phyloP scores from a whole-genome alignment of 2,113 vertebrate genomes.

The Pelobates fuscus region DNA sequence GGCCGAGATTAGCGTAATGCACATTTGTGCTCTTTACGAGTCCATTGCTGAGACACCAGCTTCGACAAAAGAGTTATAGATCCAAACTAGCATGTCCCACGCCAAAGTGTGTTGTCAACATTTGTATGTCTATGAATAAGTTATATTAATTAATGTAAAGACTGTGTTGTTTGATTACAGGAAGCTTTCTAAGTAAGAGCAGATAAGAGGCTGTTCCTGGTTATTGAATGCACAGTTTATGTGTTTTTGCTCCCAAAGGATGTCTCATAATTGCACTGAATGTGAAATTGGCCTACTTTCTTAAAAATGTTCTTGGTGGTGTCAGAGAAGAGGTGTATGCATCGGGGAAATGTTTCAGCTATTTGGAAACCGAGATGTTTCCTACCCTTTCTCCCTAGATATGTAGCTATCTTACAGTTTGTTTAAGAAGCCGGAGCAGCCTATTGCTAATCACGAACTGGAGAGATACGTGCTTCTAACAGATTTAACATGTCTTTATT shows the following conservation, averaged over 20 bases:
- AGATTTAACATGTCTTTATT: too few species aligned
- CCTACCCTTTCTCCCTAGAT: too few species aligned
- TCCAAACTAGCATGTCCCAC: slow-evolving; percentile 17
- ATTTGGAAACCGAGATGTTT: too few species aligned
- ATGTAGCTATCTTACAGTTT: too few species aligned
- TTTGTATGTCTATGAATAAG: slow-evolving; percentile 35
- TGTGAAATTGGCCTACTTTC: slow-evolving; percentile 12
- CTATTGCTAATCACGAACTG: too few species aligned
- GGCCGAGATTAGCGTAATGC: not conserved
- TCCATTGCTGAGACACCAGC: slow-evolving; percentile 17
- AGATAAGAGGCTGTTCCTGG: slow-evolving; percentile 7
- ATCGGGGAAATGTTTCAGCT: too few species aligned
- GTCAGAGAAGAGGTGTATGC: slow-evolving; percentile 2
- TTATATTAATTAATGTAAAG: slow-evolving; percentile 35
- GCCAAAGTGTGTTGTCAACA: not conserved
- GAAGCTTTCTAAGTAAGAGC: slow-evolving; percentile 15
- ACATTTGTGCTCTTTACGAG: slow-evolving; percentile 1
- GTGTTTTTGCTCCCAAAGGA: slow-evolving; percentile 13
- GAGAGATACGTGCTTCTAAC: too few species aligned
- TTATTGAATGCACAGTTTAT: slow-evolving; percentile 1
- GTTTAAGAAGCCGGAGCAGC: too few species aligned
- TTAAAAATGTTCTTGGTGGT: slow-evolving; percentile 12
- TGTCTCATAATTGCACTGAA: not conserved
- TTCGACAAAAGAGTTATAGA: slow-evolving; percentile 11
- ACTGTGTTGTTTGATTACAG: slow-evolving; percentile 23